Percentiles rank a stretch among this genome's conserved stretches.
These are phyloP conservation scores for Apostichopus parvimensis DNA, from an alignment of 35 echinoderm and acorn worm genomes.

Conservation along the genomic window DNA sequence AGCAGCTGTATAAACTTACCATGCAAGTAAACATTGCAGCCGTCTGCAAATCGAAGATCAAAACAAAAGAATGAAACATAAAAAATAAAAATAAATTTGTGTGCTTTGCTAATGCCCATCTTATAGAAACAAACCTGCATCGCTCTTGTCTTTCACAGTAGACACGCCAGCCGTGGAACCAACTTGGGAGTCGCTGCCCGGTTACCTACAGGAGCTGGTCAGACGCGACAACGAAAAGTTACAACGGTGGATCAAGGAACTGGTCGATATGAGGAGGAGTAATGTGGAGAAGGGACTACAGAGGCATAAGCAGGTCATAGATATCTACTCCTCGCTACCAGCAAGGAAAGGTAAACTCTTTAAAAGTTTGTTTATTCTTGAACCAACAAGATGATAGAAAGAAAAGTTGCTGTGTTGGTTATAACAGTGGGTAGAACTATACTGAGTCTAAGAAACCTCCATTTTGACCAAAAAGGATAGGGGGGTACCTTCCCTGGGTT, in stretches of 20 bases:
- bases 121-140: too few relatives aligned
- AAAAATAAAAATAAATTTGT: too few relatives aligned
- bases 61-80: too few relatives aligned
- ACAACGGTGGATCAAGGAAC: slow-evolving; percentile 77
- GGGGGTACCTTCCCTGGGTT: too few relatives aligned
- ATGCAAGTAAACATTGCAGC: too few relatives aligned
- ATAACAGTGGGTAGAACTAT: too few relatives aligned
- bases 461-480: too few relatives aligned
- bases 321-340: slow-evolving; percentile 65
- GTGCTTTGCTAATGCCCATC: too few relatives aligned
- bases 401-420: too few relatives aligned
- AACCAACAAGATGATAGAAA: background rate
- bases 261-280: slow-evolving; percentile 67
- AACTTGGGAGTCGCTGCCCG: slow-evolving; percentile 29
- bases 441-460: too few relatives aligned
- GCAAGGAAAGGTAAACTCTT: slow-evolving; percentile 65
- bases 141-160: background rate
- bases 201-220: slow-evolving; percentile 80
- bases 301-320: slow-evolving; percentile 73
- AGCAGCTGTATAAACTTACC: too few relatives aligned
- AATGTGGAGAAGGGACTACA: slow-evolving; percentile 69
- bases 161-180: background rate
- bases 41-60: too few relatives aligned
- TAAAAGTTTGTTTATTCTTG: background rate
- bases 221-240: slow-evolving; percentile 63